These are phyloP conservation scores for Nomada fucata DNA, from an alignment of 2,888 invertebrate species.

Conservation along the genomic window DNA sequence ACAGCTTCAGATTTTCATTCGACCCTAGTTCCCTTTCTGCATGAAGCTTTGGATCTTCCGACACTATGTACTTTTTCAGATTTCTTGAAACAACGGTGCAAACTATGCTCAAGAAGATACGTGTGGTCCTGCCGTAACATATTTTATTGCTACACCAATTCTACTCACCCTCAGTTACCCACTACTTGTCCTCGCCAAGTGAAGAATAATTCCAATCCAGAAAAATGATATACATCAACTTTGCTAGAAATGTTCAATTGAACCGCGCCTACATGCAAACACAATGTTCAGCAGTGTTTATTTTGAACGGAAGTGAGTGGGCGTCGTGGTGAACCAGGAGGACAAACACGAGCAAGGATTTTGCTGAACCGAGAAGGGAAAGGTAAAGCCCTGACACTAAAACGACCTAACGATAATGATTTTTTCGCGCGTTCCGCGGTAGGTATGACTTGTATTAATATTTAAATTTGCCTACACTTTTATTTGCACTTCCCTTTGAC, in stretches of 20 bases:
- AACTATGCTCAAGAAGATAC: too few relatives aligned
- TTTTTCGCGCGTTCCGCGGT: slow-evolving; percentile 4
- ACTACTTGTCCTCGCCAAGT: too few relatives aligned
- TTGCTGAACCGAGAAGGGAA: background rate
- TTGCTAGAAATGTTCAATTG: background rate
- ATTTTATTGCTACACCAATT: too few relatives aligned
- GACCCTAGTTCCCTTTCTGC: too few relatives aligned
- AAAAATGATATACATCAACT: background rate
- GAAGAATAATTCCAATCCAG: too few relatives aligned
- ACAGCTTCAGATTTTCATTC: too few relatives aligned
- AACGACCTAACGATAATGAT: background rate
- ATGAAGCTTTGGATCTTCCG: too few relatives aligned
- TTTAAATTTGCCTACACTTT: slow-evolving; percentile 25
- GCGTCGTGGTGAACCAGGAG: background rate
- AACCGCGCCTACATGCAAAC: slow-evolving; percentile 2
- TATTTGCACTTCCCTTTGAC: slow-evolving; percentile 22
- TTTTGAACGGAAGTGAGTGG: slow-evolving; percentile 30
- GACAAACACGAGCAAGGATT: background rate
- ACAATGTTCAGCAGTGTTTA: background rate
- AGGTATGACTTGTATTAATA: slow-evolving; percentile 22
- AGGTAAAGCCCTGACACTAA: background rate
- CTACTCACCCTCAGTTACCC: too few relatives aligned
- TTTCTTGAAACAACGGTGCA: too few relatives aligned
- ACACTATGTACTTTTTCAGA: too few relatives aligned
- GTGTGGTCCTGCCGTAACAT: too few relatives aligned